Base-by-base conservation (phyloP, 2,113 vertebrate genomes). In the Hyperopisus bebe region DNA sequence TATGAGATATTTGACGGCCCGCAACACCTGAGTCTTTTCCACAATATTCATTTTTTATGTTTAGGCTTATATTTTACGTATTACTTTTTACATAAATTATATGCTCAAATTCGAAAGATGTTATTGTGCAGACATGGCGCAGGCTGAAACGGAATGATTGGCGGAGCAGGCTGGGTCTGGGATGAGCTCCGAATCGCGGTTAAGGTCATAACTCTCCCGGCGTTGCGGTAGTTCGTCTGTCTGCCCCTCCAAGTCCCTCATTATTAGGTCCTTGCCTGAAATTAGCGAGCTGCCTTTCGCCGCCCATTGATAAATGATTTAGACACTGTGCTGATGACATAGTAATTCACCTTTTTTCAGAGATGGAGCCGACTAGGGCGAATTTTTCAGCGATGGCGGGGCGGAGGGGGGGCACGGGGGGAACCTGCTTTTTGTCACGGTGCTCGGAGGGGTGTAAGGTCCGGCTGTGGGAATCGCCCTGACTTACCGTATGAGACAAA, bases 391-490 rank as follows among this genome's bases (percentile, higher is more conserved):
- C 13, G 50, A 19, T 53, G 85, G 85, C 24, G n/a, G 47, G 84
- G 77, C 0, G 31, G 70, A 13, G 74, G 42, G 82, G 82, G 24
- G n/a, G 4, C 3, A 17, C 9, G 21, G 85, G 42, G 35, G 53
- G 86, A 86, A 89, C 86, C 93, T 93, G 93, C 50, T 88, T 90
- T 93, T 90, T 91, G 90, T 92, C 93, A 93, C n/a, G 15, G 31
- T 50, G 77, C 82, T 85, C 70, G 13, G 77, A 89, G 90, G 87
- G 90, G 86, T 89, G 62, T 51, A 39, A 90, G 88, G 90, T 83
- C 84, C 50, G 55, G 55, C 88, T 83, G 90, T 90, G 91, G 90
- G 91, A 90, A 91, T 86, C 58, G 87, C 83, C 87, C 62, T 51
- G 84, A 84, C 85, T 90, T 87, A 86, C 89, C 89, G 82, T 27